Base-by-base conservation (phyloP, 2,888 invertebrate species). In the Altica lythri region DNA sequence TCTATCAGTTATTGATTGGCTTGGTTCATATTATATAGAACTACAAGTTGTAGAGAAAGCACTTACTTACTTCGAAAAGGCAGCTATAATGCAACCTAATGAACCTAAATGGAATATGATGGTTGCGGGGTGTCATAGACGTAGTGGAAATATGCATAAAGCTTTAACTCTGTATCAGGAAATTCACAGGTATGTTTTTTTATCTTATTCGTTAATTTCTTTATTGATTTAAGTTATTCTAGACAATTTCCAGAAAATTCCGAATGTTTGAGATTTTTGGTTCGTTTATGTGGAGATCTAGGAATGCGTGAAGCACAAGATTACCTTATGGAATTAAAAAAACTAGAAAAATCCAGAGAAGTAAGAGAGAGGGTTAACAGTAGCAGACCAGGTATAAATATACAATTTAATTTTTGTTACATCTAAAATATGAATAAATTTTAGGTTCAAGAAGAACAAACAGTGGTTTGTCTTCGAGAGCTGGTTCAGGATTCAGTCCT, bases 191-290 rank as follows among this genome's bases (percentile, higher is more conserved):
- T 60, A 50, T 48, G 8, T 27, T 16, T 2, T 2, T 2, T 12
- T 12, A 38, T 4, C 2, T 8, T 3, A 8, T 14, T 16, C 1
- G 13, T 4, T 37, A 34, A 37, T 9, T 22, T 8, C 17, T 19
- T 16, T 4, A 13, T 37, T 12, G 19, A 14, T 25, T 9, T 10
- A 17, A 29, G 13, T 4, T 22, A 25, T 46, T 37, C 4, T 19
- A 61, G 62, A 12, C 85, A 86, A 63, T 98, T 98, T 75, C 98
- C 98, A 0, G 95, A 97, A 59, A 96, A 97, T 75, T 83, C 92
- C 1, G 95, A 95, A 72, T 97, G 97, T 77, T 78, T 96, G 46
- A 90, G 92, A 75, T 86, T 92, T 72, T 81, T 96, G 68, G 89
- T 94, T n/a, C 85, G 92, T 63, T 77, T 96, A 43, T 90, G 92